These are phyloP conservation scores for Gibbula magus DNA, from an alignment of 2,888 invertebrate species.

Conservation along the genomic window DNA sequence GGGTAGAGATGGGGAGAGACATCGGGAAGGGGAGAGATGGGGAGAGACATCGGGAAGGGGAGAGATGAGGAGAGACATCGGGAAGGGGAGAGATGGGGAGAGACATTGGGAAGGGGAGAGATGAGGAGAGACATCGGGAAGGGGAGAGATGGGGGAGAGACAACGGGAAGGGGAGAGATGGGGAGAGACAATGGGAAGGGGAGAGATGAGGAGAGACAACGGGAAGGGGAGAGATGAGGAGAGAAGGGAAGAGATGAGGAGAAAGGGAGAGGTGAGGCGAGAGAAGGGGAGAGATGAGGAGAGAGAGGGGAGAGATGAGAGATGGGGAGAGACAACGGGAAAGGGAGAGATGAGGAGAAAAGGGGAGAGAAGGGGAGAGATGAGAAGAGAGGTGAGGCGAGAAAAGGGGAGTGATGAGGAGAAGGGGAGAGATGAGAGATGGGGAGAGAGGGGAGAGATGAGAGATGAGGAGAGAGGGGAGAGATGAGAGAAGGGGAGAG, in stretches of 20 bases:
- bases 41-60: not conserved
- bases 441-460: not conserved
- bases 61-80: not conserved
- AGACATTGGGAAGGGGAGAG: not conserved
- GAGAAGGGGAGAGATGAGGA: not conserved
- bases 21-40: not conserved
- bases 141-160: not conserved
- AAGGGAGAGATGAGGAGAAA: not conserved
- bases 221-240: no score
- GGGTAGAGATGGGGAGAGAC: not conserved
- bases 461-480: not conserved
- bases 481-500: not conserved
- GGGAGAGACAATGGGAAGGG: not conserved
- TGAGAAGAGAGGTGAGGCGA: not conserved
- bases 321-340: not conserved
- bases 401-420: slow-evolving; percentile 12
- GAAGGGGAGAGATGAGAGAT: not conserved
- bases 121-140: not conserved
- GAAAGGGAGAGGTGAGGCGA: not conserved
- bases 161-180: no score
- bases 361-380: not conserved
- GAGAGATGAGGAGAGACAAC: no score
- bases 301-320: not conserved
- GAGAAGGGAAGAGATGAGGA: not conserved
- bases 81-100: not conserved